These are phyloP conservation scores for Zaprionus davidi DNA, from an alignment of 1,140 invertebrate species.

Conservation along the genomic window DNA sequence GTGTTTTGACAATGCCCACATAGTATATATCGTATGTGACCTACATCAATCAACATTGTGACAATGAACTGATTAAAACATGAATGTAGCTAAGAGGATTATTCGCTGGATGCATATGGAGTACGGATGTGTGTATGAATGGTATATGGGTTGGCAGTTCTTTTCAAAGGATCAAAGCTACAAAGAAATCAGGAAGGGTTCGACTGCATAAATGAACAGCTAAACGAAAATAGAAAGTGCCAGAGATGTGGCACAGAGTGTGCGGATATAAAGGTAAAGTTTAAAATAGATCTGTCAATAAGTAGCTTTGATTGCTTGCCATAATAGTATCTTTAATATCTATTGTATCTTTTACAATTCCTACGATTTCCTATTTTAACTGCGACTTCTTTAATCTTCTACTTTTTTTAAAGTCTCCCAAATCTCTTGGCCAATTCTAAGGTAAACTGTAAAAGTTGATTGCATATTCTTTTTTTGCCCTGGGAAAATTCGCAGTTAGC, in stretches of 20 bases:
- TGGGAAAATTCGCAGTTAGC: slow-evolving; percentile 19
- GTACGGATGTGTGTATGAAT: neutral
- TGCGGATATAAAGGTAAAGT: neutral
- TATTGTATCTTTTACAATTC: neutral
- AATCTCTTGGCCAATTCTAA: neutral
- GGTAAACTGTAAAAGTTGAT: neutral
- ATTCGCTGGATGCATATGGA: slow-evolving; percentile 16
- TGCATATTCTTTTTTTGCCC: slow-evolving; percentile 7
- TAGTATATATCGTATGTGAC: slow-evolving; percentile 14
- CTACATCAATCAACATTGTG: slow-evolving; percentile 50
- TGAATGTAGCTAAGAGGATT: slow-evolving; percentile 49
- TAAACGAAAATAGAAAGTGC: neutral
- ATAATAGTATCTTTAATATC: neutral
- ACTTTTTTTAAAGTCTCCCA: neutral
- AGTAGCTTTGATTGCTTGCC: neutral
- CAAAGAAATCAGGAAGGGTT: neutral
- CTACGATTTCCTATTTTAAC: neutral
- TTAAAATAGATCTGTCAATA: slow-evolving; percentile 7
- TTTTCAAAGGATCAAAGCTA: slow-evolving; percentile 9
- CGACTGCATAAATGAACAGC: slow-evolving; percentile 9
- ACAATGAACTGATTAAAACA: slow-evolving; percentile 56
- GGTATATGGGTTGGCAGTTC: neutral
- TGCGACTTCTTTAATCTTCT: neutral
- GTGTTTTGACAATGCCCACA: slow-evolving; percentile 41
- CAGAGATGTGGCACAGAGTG: neutral